These are phyloP conservation scores for Leucophenga montana DNA, from an alignment of 2,888 invertebrate species.

Conservation along the genomic window DNA sequence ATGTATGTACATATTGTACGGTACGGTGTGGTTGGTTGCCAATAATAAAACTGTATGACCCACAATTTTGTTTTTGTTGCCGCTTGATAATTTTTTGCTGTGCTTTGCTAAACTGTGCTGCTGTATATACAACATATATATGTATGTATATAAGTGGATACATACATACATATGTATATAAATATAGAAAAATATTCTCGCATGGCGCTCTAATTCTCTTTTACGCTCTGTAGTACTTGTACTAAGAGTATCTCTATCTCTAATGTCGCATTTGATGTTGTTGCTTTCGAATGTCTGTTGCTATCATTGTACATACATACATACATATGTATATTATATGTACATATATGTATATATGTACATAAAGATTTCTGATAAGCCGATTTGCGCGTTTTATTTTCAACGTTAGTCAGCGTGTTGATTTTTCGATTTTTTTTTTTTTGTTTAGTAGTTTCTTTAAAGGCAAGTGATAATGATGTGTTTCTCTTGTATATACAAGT, in stretches of 20 bases:
- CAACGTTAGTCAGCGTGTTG: slow-evolving; percentile 6
- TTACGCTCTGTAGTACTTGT: too few relatives aligned
- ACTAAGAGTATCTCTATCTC: too few relatives aligned
- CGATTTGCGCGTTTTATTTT: slow-evolving; percentile 59
- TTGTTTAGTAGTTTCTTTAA: not conserved
- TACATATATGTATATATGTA: not conserved
- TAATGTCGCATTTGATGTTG: not conserved
- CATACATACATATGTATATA: not conserved
- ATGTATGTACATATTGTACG: too few relatives aligned
- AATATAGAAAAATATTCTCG: too few relatives aligned
- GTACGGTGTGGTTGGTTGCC: not conserved
- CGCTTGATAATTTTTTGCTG: slow-evolving; percentile 7
- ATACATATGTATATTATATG: too few relatives aligned
- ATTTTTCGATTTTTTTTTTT: not conserved
- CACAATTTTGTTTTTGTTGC: not conserved
- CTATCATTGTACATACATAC: not conserved
- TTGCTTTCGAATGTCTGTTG: not conserved
- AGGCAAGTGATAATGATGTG: not conserved
- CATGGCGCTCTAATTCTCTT: not conserved
- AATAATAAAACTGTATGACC: slow-evolving; percentile 26
- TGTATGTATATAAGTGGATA: not conserved
- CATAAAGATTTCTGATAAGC: slow-evolving; percentile 56
- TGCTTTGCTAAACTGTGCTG: not conserved
- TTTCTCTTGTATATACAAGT: not conserved
- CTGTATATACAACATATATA: not conserved